These are phyloP conservation scores for Gonatopus flavifemur DNA, from an alignment of 1,140 invertebrate species.

Conservation along the genomic window DNA sequence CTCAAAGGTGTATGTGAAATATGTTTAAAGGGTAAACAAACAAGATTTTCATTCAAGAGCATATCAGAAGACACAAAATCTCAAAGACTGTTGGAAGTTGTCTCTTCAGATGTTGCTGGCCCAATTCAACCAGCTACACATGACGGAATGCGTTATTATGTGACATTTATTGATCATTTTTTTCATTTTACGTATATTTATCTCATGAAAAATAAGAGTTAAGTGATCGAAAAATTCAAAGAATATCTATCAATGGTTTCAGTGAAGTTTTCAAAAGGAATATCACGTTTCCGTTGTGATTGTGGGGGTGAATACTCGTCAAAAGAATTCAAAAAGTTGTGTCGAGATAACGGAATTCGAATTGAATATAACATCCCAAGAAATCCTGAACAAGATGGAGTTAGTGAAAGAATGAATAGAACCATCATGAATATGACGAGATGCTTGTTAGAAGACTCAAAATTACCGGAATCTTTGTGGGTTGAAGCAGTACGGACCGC, in stretches of 20 bases:
- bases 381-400: neutral
- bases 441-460: neutral
- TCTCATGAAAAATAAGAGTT: neutral
- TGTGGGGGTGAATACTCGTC: neutral
- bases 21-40: slow-evolving; percentile 1
- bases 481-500: too few species aligned
- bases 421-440: neutral
- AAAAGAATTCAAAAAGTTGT: neutral
- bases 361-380: neutral
- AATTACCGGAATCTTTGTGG: neutral
- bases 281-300: neutral
- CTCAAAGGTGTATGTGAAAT: neutral
- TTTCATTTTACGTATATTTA: neutral
- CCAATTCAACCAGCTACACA: neutral
- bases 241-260: neutral
- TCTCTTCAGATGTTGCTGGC: neutral
- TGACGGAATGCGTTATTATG: neutral
- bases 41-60: neutral
- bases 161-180: neutral
- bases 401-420: neutral
- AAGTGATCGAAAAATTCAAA: neutral
- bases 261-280: neutral
- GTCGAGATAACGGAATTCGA: neutral
- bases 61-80: neutral
- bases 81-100: neutral